Base-by-base conservation (phyloP, 1,140 invertebrate genomes). In the Dysdera silvatica region DNA sequence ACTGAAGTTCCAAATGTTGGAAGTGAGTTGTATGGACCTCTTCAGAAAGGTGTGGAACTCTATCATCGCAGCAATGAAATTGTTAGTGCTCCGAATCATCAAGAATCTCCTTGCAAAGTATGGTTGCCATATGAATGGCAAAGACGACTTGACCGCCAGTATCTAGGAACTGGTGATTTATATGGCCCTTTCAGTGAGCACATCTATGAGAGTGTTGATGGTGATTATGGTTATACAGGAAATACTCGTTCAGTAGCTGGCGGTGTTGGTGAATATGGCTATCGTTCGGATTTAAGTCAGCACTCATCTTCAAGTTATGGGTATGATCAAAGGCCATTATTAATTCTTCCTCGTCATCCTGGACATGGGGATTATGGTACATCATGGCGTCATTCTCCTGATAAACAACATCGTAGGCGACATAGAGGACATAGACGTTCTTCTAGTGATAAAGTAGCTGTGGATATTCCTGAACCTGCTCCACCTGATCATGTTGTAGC, bases 231-330 rank as follows among this genome's bases (percentile, higher is more conserved):
- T 29, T 63, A 56, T 32, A 23, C 41, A 16, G 61, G 61, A 37
- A 52, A 63, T 29, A 52, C 61, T 14, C 35, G 61, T 18, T 63
- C 61, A 1, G 49, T 61, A 7, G 59, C 35, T 18, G 59, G 59
- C 16, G 49, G 53, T 16, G 59, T 33, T 18, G 59, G 59, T 16
- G 61, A 63, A 33, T 65, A 65, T 26, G 49, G 67, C 23, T 56
- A 59, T 26, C 66, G 56, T 7, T 67, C 67, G 8, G 67, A 68
- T 31, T 53, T 65, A 3, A 67, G 65, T 18, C 65, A 68, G n/a
- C 67, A 68, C 47, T 68, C 67, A 6, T 67, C 65, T n/a, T 67
- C 65, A 1, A 67, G 65, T 37, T 66, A 66, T 26, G 65, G 65
- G n/a, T 67, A 67, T 47, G 67, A 68, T 26, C 67, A 68, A 32